Conservation (phyloP, 2,888 invertebrate species). For the Eupithecia pulchellata region DNA sequence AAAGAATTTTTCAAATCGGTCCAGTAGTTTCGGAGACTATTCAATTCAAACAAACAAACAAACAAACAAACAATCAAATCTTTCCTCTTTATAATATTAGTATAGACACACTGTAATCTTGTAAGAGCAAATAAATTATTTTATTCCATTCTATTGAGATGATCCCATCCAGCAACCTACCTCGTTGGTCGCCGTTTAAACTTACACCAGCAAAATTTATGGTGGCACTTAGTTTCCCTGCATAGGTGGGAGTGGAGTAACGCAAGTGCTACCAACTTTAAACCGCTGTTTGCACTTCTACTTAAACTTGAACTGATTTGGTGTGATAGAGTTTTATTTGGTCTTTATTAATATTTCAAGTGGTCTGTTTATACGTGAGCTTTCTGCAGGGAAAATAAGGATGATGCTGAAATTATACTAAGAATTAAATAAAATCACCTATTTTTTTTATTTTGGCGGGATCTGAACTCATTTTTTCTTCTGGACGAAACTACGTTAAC, state of each 20-base stretch:
- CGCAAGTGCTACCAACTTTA: slow-evolving; percentile 49
- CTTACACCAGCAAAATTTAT: slow-evolving; percentile 78
- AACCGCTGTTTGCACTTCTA: slow-evolving; percentile 49
- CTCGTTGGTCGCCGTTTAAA: slow-evolving; percentile 66
- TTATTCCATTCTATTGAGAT: too few species aligned
- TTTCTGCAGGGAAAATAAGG: background rate
- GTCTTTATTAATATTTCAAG: background rate
- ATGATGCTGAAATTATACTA: background rate
- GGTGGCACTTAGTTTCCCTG: slow-evolving; percentile 71
- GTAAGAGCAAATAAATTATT: too few species aligned
- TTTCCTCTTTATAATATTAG: too few species aligned
- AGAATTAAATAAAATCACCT: too few species aligned
- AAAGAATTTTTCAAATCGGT: too few species aligned
- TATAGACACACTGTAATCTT: too few species aligned
- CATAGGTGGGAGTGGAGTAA: slow-evolving; percentile 59
- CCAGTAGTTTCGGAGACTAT: too few species aligned
- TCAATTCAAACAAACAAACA: too few species aligned
- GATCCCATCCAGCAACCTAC: slow-evolving; percentile 51
- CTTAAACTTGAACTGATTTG: slow-evolving; percentile 33
- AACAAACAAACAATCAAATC: too few species aligned
- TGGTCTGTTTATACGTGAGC: background rate
- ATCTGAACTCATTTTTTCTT: too few species aligned
- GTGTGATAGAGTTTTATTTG: slow-evolving; percentile 14
- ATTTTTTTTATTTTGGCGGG: too few species aligned
- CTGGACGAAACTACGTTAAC: too few species aligned